Percentiles rank a stretch among this genome's conserved stretches.
These are phyloP conservation scores for Neodon shergylaensis DNA, from an alignment of 2,113 vertebrate species.

Conservation along the genomic window DNA sequence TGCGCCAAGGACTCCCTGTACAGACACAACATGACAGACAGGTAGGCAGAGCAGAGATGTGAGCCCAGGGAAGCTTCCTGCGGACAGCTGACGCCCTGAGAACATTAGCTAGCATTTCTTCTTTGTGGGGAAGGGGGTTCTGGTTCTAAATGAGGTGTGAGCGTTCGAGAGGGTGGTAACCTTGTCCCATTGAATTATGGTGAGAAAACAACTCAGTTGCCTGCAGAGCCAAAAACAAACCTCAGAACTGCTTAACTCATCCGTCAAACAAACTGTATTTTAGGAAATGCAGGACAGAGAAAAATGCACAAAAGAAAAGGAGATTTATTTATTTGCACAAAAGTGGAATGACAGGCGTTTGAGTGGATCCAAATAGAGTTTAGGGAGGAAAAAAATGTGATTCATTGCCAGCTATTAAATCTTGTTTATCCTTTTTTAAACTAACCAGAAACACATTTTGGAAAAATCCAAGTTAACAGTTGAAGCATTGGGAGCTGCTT, in stretches of 20 bases:
- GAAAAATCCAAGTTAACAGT: slow-evolving; percentile 79
- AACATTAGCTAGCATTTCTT: slow-evolving; percentile 70
- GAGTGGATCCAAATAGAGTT: slow-evolving; percentile 83
- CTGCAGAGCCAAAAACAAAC: slow-evolving; percentile 84
- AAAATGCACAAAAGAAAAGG: slow-evolving; percentile 83
- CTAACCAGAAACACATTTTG: slow-evolving; percentile 88
- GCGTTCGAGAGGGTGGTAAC: slow-evolving; percentile 87
- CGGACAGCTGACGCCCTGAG: slow-evolving; percentile 55
- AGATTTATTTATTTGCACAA: slow-evolving; percentile 83
- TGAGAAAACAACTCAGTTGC: slow-evolving; percentile 84
- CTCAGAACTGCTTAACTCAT: slow-evolving; percentile 84
- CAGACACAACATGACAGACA: slow-evolving; percentile 9
- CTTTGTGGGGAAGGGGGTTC: slow-evolving; percentile 67
- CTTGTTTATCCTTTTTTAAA: slow-evolving; percentile 87
- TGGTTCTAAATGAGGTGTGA: slow-evolving; percentile 84
- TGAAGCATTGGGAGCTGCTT: slow-evolving; percentile 73
- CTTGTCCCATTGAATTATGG: slow-evolving; percentile 86
- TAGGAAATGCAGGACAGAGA: slow-evolving; percentile 85
- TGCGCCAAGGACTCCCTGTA: background rate
- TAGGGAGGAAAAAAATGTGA: slow-evolving; percentile 58
- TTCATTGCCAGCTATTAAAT: slow-evolving; percentile 86
- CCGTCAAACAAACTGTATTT: slow-evolving; percentile 85
- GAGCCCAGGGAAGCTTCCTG: slow-evolving; percentile 39
- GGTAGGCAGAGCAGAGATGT: slow-evolving; percentile 26
- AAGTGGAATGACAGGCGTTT: slow-evolving; percentile 80